Base-by-base conservation (phyloP, 2,888 invertebrate species). In the Buathra laborator region DNA sequence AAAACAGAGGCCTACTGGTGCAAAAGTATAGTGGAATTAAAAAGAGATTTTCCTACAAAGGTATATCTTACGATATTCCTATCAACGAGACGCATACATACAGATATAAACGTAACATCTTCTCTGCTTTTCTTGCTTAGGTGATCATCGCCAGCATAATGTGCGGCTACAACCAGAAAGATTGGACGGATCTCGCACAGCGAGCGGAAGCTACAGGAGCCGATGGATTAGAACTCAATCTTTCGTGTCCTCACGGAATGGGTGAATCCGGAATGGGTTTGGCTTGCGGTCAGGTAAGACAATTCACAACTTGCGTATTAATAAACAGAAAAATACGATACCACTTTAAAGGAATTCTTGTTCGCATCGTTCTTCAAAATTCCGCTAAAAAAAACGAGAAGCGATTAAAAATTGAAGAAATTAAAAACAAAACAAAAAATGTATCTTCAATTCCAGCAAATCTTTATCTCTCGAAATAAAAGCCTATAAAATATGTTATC, bases 171-270 rank as follows among this genome's bases (percentile, higher is more conserved):
- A 96, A 96, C 91, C 96, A 97, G 93, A 95, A 95, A 0, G 99
- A 99, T 94, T 99, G 99, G 99, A 96, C 95, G 10, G 95, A 96
- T 90, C 93, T 99, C 77, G 96, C 99, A 0, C 94, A 94, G 88
- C 96, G 95, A 94, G 97, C 98, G 0, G 97, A 97, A 93, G 95
- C 95, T 0, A 95, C 98, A 0, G 99, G 99, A 0, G 97, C 99
- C 0, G 99, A 99, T 94, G 99, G 98, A 0, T 94, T 99, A 14
- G 99, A 99, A 92, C 94, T 99, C 72, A 99, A 99, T 95, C 94
- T 99, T 72, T 99, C 99, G 0, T 99, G 99, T 93, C 99, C 99
- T 0, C 99, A 99, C 94, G 99, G 99, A 6, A 99, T 99, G 99
- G 99, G 99, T 1, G 99, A 99, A 93, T 96, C 97, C 12, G 99